Evolutionary conservation across 2,113 vertebrate genomes (phyloP).

Genomic region (Prionailurus viverrinus): DNA sequence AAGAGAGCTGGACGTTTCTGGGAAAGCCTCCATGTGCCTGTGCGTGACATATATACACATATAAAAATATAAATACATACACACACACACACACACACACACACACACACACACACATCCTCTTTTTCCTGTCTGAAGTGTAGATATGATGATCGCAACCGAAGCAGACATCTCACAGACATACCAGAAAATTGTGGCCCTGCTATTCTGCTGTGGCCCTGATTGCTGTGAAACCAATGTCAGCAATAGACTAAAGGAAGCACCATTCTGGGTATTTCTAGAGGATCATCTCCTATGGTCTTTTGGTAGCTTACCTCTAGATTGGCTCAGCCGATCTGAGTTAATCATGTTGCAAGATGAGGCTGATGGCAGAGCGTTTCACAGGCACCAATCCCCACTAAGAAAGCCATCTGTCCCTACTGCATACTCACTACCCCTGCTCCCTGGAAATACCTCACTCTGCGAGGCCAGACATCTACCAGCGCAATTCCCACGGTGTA

Average conservation of each 20-base stretch:
- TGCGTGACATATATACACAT: neutral
- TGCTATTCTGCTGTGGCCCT: neutral
- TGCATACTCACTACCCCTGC: neutral
- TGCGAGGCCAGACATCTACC: neutral
- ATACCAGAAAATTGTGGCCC: neutral
- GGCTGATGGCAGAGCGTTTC: neutral
- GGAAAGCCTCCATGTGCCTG: neutral
- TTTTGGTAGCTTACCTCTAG: neutral
- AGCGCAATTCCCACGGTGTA: neutral
- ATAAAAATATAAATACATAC: neutral
- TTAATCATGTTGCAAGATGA: neutral
- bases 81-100: neutral
- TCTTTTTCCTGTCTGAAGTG: neutral
- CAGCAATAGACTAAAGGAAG: neutral
- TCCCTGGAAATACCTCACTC: neutral
- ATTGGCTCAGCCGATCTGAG: neutral
- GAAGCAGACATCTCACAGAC: neutral
- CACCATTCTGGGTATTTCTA: neutral
- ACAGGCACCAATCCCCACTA: neutral
- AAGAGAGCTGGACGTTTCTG: neutral
- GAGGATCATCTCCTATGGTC: neutral
- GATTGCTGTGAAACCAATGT: neutral
- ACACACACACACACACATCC: neutral
- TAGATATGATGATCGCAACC: neutral
- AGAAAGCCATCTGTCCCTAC: neutral